A percentile compares a stretch with the other conserved stretches of the same genome.
These are phyloP conservation scores for Lasioglossum oenotherae DNA, from an alignment of 2,888 invertebrate species.

Conservation along the genomic window DNA sequence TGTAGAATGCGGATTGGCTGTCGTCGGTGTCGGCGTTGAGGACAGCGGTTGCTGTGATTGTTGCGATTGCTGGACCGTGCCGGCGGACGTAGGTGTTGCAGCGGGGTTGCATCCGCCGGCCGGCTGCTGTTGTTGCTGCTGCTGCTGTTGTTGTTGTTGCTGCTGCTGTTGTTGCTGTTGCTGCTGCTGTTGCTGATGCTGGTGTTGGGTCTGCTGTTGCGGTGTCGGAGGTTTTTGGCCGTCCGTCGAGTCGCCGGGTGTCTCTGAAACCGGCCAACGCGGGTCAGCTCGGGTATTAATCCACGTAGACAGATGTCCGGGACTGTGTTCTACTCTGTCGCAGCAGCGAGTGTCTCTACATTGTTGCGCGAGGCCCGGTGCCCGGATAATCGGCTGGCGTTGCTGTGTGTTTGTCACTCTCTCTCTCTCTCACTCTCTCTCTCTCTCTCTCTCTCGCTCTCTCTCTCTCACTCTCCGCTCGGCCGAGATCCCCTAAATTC, in stretches of 20 bases:
- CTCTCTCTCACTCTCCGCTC: conserved; percentile 9
- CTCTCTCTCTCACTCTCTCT: not conserved
- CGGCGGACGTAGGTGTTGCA: conserved; percentile 76
- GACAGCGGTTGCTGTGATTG: conserved; percentile 85
- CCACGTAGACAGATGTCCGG: conserved; percentile 8
- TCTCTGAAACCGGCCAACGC: conserved; percentile 71
- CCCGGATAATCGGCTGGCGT: conserved; percentile 1
- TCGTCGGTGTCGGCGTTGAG: conserved; percentile 78
- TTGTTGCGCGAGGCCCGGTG: not conserved
- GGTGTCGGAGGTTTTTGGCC: conserved; percentile 83
- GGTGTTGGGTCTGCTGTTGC: conserved; percentile 85
- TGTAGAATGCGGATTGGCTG: conserved; percentile 79
- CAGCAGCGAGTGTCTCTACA: conserved; percentile 16
- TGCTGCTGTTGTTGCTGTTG: conserved; percentile 88
- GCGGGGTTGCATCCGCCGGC: conserved; percentile 72
- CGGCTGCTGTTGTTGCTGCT: conserved; percentile 85
- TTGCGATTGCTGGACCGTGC: conserved; percentile 73
- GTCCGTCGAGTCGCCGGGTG: conserved; percentile 76
- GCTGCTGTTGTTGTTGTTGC: conserved; percentile 84
- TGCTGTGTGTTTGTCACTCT: conserved; percentile 1
- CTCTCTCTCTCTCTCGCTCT: not conserved
- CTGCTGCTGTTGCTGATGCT: conserved; percentile 85
- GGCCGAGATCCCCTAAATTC: not conserved
- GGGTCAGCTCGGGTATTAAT: conserved; percentile 49
- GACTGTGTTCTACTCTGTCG: conserved; percentile 20